Evolutionary conservation across 2,888 invertebrate species (phyloP), one percentile per base, ranked within the genome.

Genomic region (Monochamus alternatus): DNA sequence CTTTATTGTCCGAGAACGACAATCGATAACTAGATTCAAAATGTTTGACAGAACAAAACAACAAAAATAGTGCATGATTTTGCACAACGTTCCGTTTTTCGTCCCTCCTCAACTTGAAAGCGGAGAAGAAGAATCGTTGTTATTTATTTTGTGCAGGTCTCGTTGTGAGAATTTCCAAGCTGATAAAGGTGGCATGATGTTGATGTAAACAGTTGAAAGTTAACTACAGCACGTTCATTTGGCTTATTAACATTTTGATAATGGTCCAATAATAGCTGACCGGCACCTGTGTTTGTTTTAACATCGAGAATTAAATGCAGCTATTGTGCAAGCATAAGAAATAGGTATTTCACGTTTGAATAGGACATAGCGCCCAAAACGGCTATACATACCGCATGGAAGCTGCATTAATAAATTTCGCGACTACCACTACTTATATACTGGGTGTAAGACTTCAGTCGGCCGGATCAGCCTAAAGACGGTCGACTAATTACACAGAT

Each of bases 21-120:
- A 85, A 85, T 85, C 85, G 81, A 86, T 85, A 85, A 83, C 81
- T 81, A 79, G 65, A 60, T 79, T 79, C 79, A 78, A 64, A 75
- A 75, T 79, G 78, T 74, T 76, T 76, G 83, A 83, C 83, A 83
- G 81, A 81, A 81, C 81, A 80, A 83, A 82, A 81, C 83, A 83
- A 82, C 76, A 82, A 84, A 79, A 81, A 83, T 78, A 81, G 72
- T 79, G 76, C 77, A 81, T 81, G 81, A 81, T 80, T 80, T 51
- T 80, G 79, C 73, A 71, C 63, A 60, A 65, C 60, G 32, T 9
- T 52, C 66, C 14, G 38, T 60, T 58, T 58, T 59, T n/a, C 55
- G 14, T 60, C 30, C 60, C 47, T 47, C 22, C 12, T 69, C 22
- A 43, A n/a, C 38, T 30, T 32, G 60, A 69, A 4, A 60, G 22